Base-by-base conservation (phyloP, 2,797 vertebrate species). In the Diceros bicornis region DNA sequence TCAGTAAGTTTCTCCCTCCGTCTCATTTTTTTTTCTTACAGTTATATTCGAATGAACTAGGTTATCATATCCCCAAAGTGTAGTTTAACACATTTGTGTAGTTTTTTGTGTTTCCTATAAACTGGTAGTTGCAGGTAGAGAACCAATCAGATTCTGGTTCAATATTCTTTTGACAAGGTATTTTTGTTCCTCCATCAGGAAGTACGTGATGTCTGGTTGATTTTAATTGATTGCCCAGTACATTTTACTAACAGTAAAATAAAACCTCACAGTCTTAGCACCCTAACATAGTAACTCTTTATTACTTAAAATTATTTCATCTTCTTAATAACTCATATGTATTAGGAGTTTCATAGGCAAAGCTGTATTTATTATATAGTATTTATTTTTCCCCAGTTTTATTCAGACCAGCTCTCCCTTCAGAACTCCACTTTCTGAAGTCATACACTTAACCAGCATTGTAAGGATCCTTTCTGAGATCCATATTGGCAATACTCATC, bases 201-300 rank as follows among this genome's bases (percentile, higher is more conserved):
- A 89, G 50, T 64, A 17, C 0, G 20, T 97, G 27, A 89, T 94
- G 20, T 64, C 47, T 89, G 55, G 7, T n/a, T 91, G 59, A 83
- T 94, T 85, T 89, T 68, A 69, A 72, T 57, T 91, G 50, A 62
- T 66, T 84, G 21, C 8, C 16, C 41, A 74, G 27, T 84, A 89
- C 37, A 92, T 92, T 96, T 94, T 69, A 84, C 57, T 94, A 86
- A 37, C 18, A 69, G 11, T 89, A 37, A 95, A 87, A 25, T 87
- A 68, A 95, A 71, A 87, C 14, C 10, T 71, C 29, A 69, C 44
- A 83, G 10, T 78, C 81, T 90, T 84, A 66, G 27, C 68, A 89
- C n/a, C 29, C 41, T 84, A 78, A 55, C 32, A 59, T 75, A 92
- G 5, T 89, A 79, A 66, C 1, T 71, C 18, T 87, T 50, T 81